These are phyloP conservation scores for Enteromius unitaeniatus DNA, from an alignment of 2,797 vertebrate species.

Conservation along the genomic window DNA sequence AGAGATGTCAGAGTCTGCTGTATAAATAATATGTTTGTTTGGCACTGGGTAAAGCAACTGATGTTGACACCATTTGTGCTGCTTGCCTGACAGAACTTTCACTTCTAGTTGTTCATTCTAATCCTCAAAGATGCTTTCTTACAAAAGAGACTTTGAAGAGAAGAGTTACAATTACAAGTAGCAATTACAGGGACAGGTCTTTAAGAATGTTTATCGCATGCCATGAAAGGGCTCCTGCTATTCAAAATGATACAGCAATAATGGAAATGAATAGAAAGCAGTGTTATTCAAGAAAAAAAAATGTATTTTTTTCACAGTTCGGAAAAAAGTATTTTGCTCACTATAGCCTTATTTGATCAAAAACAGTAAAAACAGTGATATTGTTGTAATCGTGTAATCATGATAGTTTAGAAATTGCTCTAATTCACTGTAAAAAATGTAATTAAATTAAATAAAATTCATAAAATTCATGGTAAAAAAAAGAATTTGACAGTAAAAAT, in stretches of 20 bases:
- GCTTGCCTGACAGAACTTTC: not conserved
- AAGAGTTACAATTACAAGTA: not conserved
- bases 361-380: too few relatives aligned
- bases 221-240: not conserved
- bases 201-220: not conserved
- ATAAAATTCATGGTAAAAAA: too few relatives aligned
- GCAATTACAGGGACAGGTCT: not conserved
- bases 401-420: too few relatives aligned
- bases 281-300: too few relatives aligned
- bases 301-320: too few relatives aligned
- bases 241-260: not conserved
- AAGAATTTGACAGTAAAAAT: too few relatives aligned
- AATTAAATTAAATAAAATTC: too few relatives aligned
- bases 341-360: too few relatives aligned
- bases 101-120: not conserved
- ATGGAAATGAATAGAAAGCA: not conserved
- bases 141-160: not conserved
- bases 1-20: slow-evolving; percentile 2
- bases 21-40: slow-evolving; percentile 31
- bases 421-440: too few relatives aligned
- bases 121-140: not conserved
- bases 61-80: slow-evolving; percentile 13
- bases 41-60: not conserved
- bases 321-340: too few relatives aligned
- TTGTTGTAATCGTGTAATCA: too few relatives aligned